phyloP scores from a whole-genome alignment of 2,888 invertebrate genomes.

The Melinaea menophilus region DNA sequence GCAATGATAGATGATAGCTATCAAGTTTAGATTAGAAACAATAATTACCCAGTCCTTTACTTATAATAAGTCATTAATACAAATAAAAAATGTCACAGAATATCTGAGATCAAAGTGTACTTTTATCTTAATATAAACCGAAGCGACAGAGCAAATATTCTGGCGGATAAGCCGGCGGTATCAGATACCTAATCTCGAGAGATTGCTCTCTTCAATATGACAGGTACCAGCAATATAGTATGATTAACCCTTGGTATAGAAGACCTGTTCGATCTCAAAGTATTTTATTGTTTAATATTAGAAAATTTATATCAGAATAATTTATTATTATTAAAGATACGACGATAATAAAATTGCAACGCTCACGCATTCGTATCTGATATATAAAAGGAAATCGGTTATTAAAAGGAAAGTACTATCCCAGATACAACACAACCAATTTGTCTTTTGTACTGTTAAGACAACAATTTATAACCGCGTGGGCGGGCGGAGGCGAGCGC shows the following conservation, averaged over 20 bases:
- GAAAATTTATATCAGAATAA: too few species aligned
- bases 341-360: slow-evolving; percentile 10
- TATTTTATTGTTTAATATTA: slow-evolving; percentile 11
- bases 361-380: slow-evolving; percentile 14
- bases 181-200: slow-evolving; percentile 24
- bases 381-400: slow-evolving; percentile 39
- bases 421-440: slow-evolving; percentile 53
- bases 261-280: slow-evolving; percentile 18
- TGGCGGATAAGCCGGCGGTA: slow-evolving; percentile 24
- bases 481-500: slow-evolving; percentile 58
- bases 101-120: neutral
- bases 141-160: slow-evolving; percentile 19
- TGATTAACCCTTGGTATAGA: slow-evolving; percentile 24
- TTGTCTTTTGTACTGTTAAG: slow-evolving; percentile 68
- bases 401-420: slow-evolving; percentile 55
- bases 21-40: neutral
- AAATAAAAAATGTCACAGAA: too few species aligned
- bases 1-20: neutral
- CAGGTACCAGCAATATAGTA: slow-evolving; percentile 28
- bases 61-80: too few species aligned
- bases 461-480: slow-evolving; percentile 63
- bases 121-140: slow-evolving; percentile 20
- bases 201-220: slow-evolving; percentile 29
- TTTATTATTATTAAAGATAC: neutral
- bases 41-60: neutral